Conservation (phyloP, 2,888 invertebrate species). For the Hipparchia sbordonii region DNA sequence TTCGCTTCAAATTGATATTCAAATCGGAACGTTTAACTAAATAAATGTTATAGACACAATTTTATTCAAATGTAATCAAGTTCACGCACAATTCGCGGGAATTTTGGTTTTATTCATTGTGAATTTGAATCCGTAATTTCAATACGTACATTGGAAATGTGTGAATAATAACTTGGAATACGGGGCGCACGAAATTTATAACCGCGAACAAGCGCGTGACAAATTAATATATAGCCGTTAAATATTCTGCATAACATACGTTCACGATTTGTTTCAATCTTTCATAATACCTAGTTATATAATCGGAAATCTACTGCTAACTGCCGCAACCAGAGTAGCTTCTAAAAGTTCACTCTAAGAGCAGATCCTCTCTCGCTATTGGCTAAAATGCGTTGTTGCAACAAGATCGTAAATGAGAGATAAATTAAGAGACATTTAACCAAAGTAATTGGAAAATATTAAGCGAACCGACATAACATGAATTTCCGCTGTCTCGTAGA, state of each 20-base stretch:
- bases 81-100: constrained; percentile 7
- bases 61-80: background rate
- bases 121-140: constrained; percentile 24
- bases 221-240: constrained; percentile 33
- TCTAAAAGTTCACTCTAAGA: no score
- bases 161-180: constrained; percentile 24
- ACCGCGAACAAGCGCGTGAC: constrained; percentile 33
- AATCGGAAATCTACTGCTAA: no score
- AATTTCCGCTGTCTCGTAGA: constrained; percentile 10
- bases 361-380: no score
- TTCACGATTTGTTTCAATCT: background rate
- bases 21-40: background rate
- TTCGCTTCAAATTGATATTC: background rate
- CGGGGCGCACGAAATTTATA: constrained; percentile 33
- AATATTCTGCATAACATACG: constrained; percentile 23
- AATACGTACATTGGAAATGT: constrained; percentile 29
- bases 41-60: constrained; percentile 16
- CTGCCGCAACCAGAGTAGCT: no score
- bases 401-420: no score
- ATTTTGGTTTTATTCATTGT: constrained; percentile 18
- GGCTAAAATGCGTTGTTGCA: no score
- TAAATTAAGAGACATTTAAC: no score
- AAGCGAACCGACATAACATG: background rate
- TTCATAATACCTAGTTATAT: no score
- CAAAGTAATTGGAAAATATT: no score